Evolutionary conservation across 2,888 invertebrate species (phyloP).

Genomic region (Halocaridina rubra): DNA sequence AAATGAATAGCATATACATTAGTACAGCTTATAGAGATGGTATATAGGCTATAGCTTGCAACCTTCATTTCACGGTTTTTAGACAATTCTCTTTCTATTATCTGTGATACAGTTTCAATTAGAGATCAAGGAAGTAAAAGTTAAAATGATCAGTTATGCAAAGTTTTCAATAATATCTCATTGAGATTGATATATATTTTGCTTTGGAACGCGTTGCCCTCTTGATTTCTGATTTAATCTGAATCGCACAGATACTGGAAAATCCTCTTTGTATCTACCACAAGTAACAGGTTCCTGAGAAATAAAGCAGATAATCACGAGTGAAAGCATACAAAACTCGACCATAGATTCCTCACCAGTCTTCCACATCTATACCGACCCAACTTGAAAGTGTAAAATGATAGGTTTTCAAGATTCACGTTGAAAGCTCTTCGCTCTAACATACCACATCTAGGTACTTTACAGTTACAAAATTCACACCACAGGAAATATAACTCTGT

Average conservation of each 20-base stretch:
- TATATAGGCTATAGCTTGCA: conserved; percentile 55
- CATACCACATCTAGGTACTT: too few species aligned
- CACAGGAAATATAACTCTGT: not conserved
- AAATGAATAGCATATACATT: conserved; percentile 54
- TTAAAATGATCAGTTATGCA: too few species aligned
- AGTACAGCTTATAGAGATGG: conserved; percentile 49
- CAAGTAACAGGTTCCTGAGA: conserved; percentile 53
- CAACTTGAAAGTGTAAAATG: not conserved
- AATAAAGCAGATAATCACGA: conserved; percentile 46
- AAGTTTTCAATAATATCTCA: too few species aligned
- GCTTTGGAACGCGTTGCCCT: too few species aligned
- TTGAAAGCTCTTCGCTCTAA: too few species aligned
- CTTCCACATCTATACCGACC: conserved; percentile 53
- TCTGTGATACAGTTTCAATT: conserved; percentile 24
- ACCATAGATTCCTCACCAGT: conserved; percentile 60
- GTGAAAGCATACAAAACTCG: conserved; percentile 46
- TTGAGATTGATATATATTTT: too few species aligned
- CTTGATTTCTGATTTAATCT: too few species aligned
- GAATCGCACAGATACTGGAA: not conserved
- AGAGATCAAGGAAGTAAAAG: too few species aligned
- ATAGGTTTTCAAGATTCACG: not conserved
- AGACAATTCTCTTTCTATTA: conserved; percentile 13
- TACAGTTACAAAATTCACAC: too few species aligned
- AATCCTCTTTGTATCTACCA: conserved; percentile 51
- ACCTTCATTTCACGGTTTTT: conserved; percentile 23